Evolutionary conservation across 2,888 invertebrate genomes (phyloP), one percentile per base, ranked within the genome.

Genomic region (Melinopterus prodromus): DNA sequence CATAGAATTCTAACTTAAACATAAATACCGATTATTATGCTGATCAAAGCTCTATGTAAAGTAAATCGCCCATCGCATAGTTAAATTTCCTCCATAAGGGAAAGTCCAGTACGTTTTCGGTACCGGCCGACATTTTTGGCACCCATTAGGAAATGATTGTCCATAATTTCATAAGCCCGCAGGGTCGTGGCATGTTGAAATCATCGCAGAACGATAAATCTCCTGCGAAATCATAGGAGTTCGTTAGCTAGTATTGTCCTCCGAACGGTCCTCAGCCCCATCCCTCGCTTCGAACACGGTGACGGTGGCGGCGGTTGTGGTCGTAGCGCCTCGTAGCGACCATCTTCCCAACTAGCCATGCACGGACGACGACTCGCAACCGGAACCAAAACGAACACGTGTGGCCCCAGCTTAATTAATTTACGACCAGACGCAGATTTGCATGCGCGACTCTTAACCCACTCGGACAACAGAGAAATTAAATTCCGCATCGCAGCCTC

Each of bases 401-500:
- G 74, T 37, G 53, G 71, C 79, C 71, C 86, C 85, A 85, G 84
- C 84, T 86, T 89, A 89, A 89, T 89, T 89, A 88, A 89, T 89
- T 89, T 89, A 89, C 87, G 86, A 87, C 87, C 86, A 74, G 86
- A 86, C 84, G 83, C 84, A 86, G 87, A 89, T 89, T 89, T 88
- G 88, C 88, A 89, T 89, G 88, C 88, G 87, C 87, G 85, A 86
- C 88, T 88, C 88, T 88, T 88, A 89, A 89, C 88, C 88, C 87
- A 87, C 88, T 89, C 89, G 89, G 89, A 89, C 89, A 89, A 89
- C 89, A 89, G 85, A 85, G 87, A 89, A 89, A 89, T 89, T 89
- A 88, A 89, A 89, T 89, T 89, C 87, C 86, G 84, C 15, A 35
- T 12, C 74, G 74, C 37, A 36, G 74, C 74, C 35, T n/a, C 37